Percentiles rank a stretch among this genome's conserved stretches.
Evolutionary conservation across 2,113 vertebrate species (phyloP).

Genomic region (Antechinus stuartii): DNA sequence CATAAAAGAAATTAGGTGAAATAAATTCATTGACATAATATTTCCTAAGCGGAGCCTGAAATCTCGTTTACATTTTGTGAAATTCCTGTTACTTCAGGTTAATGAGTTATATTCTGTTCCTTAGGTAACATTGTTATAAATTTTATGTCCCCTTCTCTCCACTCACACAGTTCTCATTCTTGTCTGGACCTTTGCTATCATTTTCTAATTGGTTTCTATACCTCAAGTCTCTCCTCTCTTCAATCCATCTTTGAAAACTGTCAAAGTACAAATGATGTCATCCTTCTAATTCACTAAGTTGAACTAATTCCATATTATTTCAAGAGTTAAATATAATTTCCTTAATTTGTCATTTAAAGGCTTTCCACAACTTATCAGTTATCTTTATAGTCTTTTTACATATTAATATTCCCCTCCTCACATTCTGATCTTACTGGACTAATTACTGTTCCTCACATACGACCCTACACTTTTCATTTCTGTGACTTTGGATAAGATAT

Average conservation of each 20-base stretch:
- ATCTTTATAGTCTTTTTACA: background rate
- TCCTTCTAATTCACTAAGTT: background rate
- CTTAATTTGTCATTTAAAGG: background rate
- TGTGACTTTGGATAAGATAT: background rate
- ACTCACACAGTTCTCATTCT: background rate
- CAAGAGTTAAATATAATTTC: background rate
- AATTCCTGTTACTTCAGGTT: accelerated
- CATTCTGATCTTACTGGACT: too few relatives aligned
- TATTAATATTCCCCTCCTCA: background rate
- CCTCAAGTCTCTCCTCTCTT: background rate
- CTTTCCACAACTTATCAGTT: background rate
- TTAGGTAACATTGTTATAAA: background rate
- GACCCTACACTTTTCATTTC: background rate
- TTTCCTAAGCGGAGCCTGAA: accelerated
- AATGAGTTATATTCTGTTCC: background rate
- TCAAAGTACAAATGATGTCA: background rate
- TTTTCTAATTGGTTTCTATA: background rate
- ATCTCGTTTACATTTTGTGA: background rate
- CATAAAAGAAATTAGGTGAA: background rate
- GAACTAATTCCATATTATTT: background rate
- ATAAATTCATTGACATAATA: accelerated
- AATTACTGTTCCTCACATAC: background rate
- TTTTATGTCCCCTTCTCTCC: background rate
- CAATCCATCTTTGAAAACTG: background rate
- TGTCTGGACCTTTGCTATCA: background rate